Base-by-base conservation (phyloP, 2,113 vertebrate genomes). In the Synchiropus splendidus region DNA sequence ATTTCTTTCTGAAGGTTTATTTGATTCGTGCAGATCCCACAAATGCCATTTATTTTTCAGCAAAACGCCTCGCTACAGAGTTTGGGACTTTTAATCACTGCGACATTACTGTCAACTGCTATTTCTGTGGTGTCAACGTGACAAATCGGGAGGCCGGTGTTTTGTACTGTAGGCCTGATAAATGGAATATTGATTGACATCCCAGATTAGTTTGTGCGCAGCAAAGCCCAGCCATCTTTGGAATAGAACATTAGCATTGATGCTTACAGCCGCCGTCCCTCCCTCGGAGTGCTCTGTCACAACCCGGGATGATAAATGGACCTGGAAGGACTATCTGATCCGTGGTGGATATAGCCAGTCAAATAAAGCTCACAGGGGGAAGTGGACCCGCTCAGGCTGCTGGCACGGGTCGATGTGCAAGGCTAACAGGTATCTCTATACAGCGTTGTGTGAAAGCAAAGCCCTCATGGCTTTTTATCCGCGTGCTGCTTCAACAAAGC, bases 241-340 rank as follows among this genome's bases (percentile, higher is more conserved):
- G 42, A 60, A 43, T 41, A 42, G 11, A 21, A 36, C 39, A 40
- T 57, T 36, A 47, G 21, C 36, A 16, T 42, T 6, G 43, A 21
- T 17, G 31, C 48, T 39, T 10, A 42, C 10, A 36, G 31, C 31
- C 6, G 4, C 2, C 38, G 45, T 43, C 39, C 35, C 40, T 45
- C n/a, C 21, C 21, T 27, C 21, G 16, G 49, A 33, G 45, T 46
- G 55, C 37, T 10, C 14, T 50, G 45, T 36, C 48, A 33, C 36
- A 38, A 17, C 32, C 21, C 0, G 2, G 16, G 35, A 43, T 43
- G 60, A 71, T 59, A 33, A 52, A 64, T 62, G 53, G 18, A 35
- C 27, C 42, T 10, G 18, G n/a, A 39, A 34, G 16, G 21, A 35
- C 55, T 32, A 16, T 46, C 51, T 47, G 49, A 57, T 63, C 52